Evolutionary conservation across 2,797 vertebrate genomes (phyloP).

Genomic region (Pipistrellus pygmaeus): DNA sequence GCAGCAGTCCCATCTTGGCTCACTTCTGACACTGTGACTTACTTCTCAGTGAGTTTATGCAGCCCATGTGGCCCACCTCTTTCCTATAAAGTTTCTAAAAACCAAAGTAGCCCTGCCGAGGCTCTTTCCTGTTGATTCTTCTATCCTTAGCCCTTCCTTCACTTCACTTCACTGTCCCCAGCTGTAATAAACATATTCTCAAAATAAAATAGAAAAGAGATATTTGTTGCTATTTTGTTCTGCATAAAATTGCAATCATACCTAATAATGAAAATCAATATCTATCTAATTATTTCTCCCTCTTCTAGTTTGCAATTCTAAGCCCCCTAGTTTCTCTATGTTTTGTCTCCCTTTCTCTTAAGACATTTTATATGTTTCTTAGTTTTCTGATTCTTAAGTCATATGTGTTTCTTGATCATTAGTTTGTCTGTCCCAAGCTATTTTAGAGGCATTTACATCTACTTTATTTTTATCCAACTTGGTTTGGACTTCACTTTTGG

Average conservation of each 20-base stretch:
- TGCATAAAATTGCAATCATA: not conserved
- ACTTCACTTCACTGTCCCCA: too few relatives aligned
- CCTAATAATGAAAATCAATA: not conserved
- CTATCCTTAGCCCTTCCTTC: too few relatives aligned
- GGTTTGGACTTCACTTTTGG: not conserved
- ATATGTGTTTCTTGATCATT: not conserved
- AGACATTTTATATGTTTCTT: not conserved
- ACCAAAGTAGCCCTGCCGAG: too few relatives aligned
- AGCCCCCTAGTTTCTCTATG: not conserved
- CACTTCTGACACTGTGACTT: too few relatives aligned
- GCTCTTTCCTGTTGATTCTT: too few relatives aligned
- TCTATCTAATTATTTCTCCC: not conserved
- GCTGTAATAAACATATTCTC: too few relatives aligned
- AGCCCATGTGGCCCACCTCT: too few relatives aligned
- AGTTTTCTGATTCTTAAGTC: constrained; percentile 26
- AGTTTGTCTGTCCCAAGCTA: not conserved
- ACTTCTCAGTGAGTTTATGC: too few relatives aligned
- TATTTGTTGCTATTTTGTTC: not conserved
- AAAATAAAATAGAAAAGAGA: too few relatives aligned
- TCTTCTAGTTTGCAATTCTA: not conserved
- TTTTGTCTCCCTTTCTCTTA: not conserved
- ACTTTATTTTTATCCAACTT: not conserved
- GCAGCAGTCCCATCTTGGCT: too few relatives aligned
- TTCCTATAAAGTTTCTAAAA: too few relatives aligned
- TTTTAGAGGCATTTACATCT: constrained; percentile 16